Evolutionary conservation across 2,888 invertebrate species (phyloP), one percentile per base, ranked within the genome.

Genomic region (Thymelicus lineola): DNA sequence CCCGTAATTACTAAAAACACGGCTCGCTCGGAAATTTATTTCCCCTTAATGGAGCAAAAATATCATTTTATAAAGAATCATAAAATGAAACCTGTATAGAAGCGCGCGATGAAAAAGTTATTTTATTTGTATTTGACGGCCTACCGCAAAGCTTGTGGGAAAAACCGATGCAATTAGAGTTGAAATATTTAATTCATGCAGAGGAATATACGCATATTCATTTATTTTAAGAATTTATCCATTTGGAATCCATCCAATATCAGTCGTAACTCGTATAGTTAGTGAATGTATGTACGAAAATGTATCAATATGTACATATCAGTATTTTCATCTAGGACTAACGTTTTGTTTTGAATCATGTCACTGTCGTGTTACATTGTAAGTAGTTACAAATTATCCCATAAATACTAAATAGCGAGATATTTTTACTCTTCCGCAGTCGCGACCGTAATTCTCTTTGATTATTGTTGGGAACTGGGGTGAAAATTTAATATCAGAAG

Each of bases 1-100:
- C 61, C 53, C 28, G 46, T 67, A 61, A 67, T 68, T 61, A 68
- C 17, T 61, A 68, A 45, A 55, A 45, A 45, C 60, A 17, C 12
- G 42, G 53, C 28, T 60, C 17, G 53, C 36, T n/a, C 20, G 53
- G 36, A 14, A 7, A 59, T 6, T 42, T 15, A n/a, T 28, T 28
- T 28, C 36, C n/a, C 50, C 55, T 20, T 61, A 50, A 68, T 57
- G 45, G 55, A 35, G 15, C 42, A 55, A 59, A 55, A 46, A 68
- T 68, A 62, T 46, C 28, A 58, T 17, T 55, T 45, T 20, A 58
- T 55, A 53, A 53, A 20, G 6, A 53, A 45, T 42, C 28, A 64
- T 55, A 57, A 57, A 61, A 63, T 63, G 20, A 42, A 28, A 55
- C 55, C n/a, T 45, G 42, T 9, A 46, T 45, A 12, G 57, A 28